A percentile compares a stretch with the other conserved stretches of the same genome.
Evolutionary conservation across 2,113 vertebrate species (phyloP).

Genomic region (Stigmatopora argus): DNA sequence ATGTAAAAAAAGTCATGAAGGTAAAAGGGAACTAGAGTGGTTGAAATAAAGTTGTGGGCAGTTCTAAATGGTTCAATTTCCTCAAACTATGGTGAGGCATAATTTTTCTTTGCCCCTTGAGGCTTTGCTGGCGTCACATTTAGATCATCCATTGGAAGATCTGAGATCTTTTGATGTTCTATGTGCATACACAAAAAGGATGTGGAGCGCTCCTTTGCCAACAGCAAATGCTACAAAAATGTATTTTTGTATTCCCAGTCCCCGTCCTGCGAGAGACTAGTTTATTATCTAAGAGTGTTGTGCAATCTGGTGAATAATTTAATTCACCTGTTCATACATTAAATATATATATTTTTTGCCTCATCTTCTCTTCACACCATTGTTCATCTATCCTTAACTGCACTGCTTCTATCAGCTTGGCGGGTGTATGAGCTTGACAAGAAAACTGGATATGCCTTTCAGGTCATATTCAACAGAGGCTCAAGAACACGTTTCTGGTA

Average conservation of each 20-base stretch:
- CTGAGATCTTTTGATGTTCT: constrained; percentile 66
- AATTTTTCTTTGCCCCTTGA: constrained; percentile 51
- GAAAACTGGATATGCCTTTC: constrained; percentile 15
- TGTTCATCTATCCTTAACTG: constrained; percentile 11
- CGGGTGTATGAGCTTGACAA: constrained; percentile 21
- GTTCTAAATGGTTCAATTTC: constrained; percentile 40
- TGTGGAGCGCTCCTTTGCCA: constrained; percentile 57
- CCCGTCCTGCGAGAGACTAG: constrained; percentile 53
- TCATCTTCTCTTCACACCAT: constrained; percentile 18
- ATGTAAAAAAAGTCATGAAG: constrained; percentile 30
- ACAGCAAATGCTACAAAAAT: constrained; percentile 54
- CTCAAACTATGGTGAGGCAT: constrained; percentile 39
- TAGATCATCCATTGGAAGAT: constrained; percentile 66
- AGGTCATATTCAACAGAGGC: not conserved
- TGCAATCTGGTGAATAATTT: constrained; percentile 56
- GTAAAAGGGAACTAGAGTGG: constrained; percentile 27
- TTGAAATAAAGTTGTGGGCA: constrained; percentile 26
- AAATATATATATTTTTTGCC: constrained; percentile 24
- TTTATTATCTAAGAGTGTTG: constrained; percentile 49
- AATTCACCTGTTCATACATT: constrained; percentile 62
- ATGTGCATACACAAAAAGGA: constrained; percentile 67
- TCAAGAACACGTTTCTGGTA: constrained; percentile 5
- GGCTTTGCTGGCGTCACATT: constrained; percentile 60
- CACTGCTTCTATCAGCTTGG: constrained; percentile 10
- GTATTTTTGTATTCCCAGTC: constrained; percentile 45